Base-by-base conservation (phyloP, 1,140 invertebrate species). In the Mycetomoellerius zeteki region DNA sequence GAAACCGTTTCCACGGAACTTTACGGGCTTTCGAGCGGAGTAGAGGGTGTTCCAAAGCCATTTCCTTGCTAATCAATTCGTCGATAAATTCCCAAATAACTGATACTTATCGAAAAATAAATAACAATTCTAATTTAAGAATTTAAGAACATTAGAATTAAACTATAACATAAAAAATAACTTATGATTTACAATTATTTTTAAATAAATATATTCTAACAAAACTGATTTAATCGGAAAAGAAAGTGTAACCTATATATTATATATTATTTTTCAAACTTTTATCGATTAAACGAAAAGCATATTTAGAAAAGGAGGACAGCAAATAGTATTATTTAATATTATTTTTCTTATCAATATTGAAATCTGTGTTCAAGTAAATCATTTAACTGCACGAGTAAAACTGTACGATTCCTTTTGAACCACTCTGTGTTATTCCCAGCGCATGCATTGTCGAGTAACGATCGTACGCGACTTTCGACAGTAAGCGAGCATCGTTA, bases 401-500 rank as follows among this genome's bases (percentile, higher is more conserved):
- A 24, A 43, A 27, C 37, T 30, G 5, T 3, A 30, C 16, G 27
- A 73, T 30, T 73, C 5, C 12, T 73, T 75, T 73, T 50, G 27
- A 3, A 84, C 0, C 27, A 27, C 1, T 58, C 67, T 43, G 37
- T 69, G 33, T 43, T 43, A 47, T 58, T 43, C 21, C 4, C 3
- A 33, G 14, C 47, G 16, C 30, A n/a, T 14, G 10, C 37, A 24
- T 27, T 27, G n/a, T 71, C 14, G 16, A 27, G 37, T 60, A 73
- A 84, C 54, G 56, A 33, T 73, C n/a, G 21, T 30, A 30, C 7
- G 47, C 64, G 54, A 84, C 69, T 84, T 84, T 84, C 54, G 69
- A 84, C 54, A 75, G 80, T 75, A 84, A 84, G 80, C 69, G 80
- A 75, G 24, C 69, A 62, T 84, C 69, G 80, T 84, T 84, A 84